Percentiles rank a stretch among this genome's conserved stretches.
phyloP scores from a whole-genome alignment of 2,797 vertebrate genomes.

The Sebastes aleutianus region DNA sequence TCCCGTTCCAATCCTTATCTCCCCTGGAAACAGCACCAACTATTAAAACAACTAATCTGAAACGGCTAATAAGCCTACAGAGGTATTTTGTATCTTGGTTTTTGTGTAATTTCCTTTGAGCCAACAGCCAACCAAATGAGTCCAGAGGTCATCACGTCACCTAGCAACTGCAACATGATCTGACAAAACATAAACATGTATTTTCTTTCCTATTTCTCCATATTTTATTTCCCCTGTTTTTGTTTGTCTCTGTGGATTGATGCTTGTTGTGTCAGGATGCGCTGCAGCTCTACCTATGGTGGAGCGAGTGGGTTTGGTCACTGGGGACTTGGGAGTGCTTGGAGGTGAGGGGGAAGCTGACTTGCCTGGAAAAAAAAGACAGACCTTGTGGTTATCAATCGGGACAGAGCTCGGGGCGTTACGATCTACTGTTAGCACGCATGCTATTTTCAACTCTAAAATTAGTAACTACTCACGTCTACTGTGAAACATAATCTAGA shows the following conservation, averaged over 20 bases:
- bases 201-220: background rate
- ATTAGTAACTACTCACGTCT: slow-evolving; percentile 49
- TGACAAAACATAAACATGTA: background rate
- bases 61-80: background rate
- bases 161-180: background rate
- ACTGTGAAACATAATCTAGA: background rate
- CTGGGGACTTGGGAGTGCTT: slow-evolving; percentile 70
- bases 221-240: background rate
- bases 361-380: slow-evolving; percentile 85
- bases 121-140: background rate
- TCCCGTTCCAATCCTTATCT: background rate
- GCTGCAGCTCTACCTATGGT: slow-evolving; percentile 74
- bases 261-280: slow-evolving; percentile 42
- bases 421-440: slow-evolving; percentile 59
- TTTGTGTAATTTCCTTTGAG: background rate
- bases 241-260: background rate
- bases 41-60: background rate
- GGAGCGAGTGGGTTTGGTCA: slow-evolving; percentile 81
- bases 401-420: slow-evolving; percentile 4
- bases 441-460: slow-evolving; percentile 21
- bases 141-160: background rate
- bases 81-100: background rate
- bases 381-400: slow-evolving; percentile 66
- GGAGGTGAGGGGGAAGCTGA: slow-evolving; percentile 76
- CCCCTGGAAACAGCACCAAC: background rate